Conservation (phyloP, 2,888 invertebrate genomes). For the Caenorhabditis sinica region DNA sequence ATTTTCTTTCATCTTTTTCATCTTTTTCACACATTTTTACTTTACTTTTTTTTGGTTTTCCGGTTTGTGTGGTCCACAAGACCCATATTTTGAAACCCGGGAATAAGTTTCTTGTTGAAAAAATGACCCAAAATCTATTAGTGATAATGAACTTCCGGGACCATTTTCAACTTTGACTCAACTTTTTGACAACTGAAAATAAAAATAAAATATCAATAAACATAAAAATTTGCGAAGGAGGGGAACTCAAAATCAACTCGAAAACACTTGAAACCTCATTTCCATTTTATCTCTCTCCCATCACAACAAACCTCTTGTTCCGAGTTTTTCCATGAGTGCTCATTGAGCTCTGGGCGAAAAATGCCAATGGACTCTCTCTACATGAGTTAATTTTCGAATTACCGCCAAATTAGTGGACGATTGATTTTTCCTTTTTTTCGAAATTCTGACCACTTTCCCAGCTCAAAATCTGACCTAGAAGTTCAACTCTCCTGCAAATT, state of each 20-base stretch:
- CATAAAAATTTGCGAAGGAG: too few relatives aligned
- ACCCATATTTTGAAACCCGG: too few relatives aligned
- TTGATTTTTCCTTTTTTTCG: not conserved
- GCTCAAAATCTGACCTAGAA: too few relatives aligned
- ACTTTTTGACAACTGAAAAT: too few relatives aligned
- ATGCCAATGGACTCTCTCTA: not conserved
- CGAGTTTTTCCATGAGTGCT: not conserved
- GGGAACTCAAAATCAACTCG: not conserved
- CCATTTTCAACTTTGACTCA: not conserved
- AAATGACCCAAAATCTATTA: too few relatives aligned
- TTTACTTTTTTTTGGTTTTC: conserved; percentile 4
- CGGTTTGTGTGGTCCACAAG: not conserved
- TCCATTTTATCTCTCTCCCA: not conserved
- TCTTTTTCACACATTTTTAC: not conserved
- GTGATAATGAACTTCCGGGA: not conserved
- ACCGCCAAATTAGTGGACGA: not conserved
- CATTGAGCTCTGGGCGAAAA: not conserved
- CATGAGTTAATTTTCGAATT: not conserved
- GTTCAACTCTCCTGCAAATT: not conserved
- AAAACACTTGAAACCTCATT: conserved; percentile 20
- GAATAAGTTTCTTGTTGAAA: too few relatives aligned
- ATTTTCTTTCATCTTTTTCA: not conserved
- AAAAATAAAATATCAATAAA: too few relatives aligned
- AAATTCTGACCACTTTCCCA: not conserved
- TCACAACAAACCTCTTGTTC: too few relatives aligned